Evolutionary conservation across 1,140 invertebrate species (phyloP), one percentile per base, ranked within the genome.

Genomic region (Drosophila leontia): DNA sequence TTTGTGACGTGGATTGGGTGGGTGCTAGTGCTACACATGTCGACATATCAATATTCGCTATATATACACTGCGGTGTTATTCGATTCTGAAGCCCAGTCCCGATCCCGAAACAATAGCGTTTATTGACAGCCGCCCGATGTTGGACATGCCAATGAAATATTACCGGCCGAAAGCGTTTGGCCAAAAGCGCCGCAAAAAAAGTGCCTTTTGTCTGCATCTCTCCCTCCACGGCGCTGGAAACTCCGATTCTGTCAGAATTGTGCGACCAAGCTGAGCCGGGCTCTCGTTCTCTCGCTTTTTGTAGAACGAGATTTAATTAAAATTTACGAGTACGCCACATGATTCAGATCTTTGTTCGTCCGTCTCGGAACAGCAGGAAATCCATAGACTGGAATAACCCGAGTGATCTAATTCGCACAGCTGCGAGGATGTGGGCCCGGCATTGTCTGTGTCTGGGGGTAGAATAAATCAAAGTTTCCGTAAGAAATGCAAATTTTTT

Each of bases 91-190:
- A 8, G 55, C 32, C 37, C 55, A 12, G 41, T 44, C 34, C 32
- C 56, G 34, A 48, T 60, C 48, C 42, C 45, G 19, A 41, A 50
- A 78, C 65, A 78, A 84, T 75, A 74, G 77, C 64, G 78, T 67
- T 82, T 85, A 90, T 90, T 91, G 85, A 90, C 86, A 90, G 86
- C 64, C 69, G 69, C 74, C 75, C 80, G 75, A 88, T 90, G 81
- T 85, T 53, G 47, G 78, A 78, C 67, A 75, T 64, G 85, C 75
- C 70, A 83, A 90, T 88, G 85, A 88, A 88, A 74, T 88, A 88
- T 88, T 71, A 68, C 48, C 65, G 74, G 57, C 47, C 63, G 55
- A 61, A 48, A 64, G 48, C 26, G 48, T 60, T 78, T 69, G 65
- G 60, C 57, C 64, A 71, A 80, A 60, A 59, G 50, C 64, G 48